These are phyloP conservation scores for Masnerella sp. DNA, from an alignment of 2,888 invertebrate species.

Conservation along the genomic window DNA sequence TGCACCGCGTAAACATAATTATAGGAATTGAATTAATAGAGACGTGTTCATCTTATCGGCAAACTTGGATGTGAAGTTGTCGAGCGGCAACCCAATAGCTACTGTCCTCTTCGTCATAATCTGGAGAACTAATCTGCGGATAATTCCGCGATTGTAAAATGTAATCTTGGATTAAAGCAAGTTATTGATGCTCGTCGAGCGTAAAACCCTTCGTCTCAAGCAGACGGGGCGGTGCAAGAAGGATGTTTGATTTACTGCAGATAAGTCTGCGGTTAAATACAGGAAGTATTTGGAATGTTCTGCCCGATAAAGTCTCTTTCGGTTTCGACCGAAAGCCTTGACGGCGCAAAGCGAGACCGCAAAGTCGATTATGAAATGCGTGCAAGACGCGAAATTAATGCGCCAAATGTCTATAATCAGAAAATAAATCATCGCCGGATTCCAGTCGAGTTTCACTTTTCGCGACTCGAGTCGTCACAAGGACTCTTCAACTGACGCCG, in stretches of 20 bases:
- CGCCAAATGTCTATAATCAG: constrained; percentile 33
- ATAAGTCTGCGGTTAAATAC: constrained; percentile 53
- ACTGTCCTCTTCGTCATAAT: constrained; percentile 43
- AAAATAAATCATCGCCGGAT: constrained; percentile 32
- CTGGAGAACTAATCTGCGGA: constrained; percentile 57
- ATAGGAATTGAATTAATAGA: constrained; percentile 44
- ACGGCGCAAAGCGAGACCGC: constrained; percentile 34
- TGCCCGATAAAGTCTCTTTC: constrained; percentile 37
- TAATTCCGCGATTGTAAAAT: constrained; percentile 62
- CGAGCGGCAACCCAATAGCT: constrained; percentile 43
- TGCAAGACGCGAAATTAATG: constrained; percentile 29
- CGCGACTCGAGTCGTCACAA: constrained; percentile 10
- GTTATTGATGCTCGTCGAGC: constrained; percentile 61
- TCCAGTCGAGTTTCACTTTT: constrained; percentile 36
- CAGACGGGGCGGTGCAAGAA: constrained; percentile 42
- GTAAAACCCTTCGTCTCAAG: constrained; percentile 55
- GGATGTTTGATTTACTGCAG: constrained; percentile 56
- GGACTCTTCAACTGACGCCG: constrained; percentile 15
- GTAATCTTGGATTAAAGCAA: constrained; percentile 61
- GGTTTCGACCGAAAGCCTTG: constrained; percentile 38
- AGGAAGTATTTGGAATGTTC: constrained; percentile 46
- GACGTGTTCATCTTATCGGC: constrained; percentile 41
- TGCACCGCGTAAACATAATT: constrained; percentile 22
- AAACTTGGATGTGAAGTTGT: constrained; percentile 43
- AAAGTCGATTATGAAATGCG: constrained; percentile 43